Conservation (phyloP, 1,140 invertebrate species). For the Caerostris darwini region DNA sequence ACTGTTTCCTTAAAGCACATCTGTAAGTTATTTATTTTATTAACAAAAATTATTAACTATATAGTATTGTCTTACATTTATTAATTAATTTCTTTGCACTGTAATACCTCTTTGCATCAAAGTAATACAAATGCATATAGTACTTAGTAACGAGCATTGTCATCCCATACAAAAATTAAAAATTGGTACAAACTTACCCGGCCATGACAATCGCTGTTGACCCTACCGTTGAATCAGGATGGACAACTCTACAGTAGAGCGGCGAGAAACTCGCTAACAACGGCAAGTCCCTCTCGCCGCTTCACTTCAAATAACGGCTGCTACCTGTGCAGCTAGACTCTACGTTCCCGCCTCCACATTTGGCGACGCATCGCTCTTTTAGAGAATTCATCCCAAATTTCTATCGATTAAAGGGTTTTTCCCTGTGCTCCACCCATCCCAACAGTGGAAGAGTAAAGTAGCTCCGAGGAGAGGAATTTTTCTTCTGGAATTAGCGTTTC, state of each 20-base stretch:
- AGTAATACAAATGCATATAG: too few relatives aligned
- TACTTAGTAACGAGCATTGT: background rate
- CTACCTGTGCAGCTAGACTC: slow-evolving; percentile 38
- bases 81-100: too few relatives aligned
- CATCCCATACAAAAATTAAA: slow-evolving; percentile 11
- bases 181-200: slow-evolving; percentile 45
- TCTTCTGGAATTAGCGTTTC: background rate
- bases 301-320: slow-evolving; percentile 37
- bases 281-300: slow-evolving; percentile 45
- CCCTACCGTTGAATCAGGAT: slow-evolving; percentile 11
- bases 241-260: background rate
- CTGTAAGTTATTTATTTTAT: too few relatives aligned
- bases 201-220: slow-evolving; percentile 25
- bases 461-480: background rate
- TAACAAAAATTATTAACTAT: too few relatives aligned
- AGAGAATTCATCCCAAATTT: background rate
- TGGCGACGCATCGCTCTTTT: background rate
- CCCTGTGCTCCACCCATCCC: background rate
- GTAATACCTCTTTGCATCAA: too few relatives aligned
- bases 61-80: too few relatives aligned
- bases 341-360: background rate
- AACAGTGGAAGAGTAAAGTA: slow-evolving; percentile 17
- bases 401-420: slow-evolving; percentile 12
- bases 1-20: too few relatives aligned
- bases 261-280: slow-evolving; percentile 16